Conservation (phyloP, 1,140 invertebrate genomes). For the Drosophila repletoides region DNA sequence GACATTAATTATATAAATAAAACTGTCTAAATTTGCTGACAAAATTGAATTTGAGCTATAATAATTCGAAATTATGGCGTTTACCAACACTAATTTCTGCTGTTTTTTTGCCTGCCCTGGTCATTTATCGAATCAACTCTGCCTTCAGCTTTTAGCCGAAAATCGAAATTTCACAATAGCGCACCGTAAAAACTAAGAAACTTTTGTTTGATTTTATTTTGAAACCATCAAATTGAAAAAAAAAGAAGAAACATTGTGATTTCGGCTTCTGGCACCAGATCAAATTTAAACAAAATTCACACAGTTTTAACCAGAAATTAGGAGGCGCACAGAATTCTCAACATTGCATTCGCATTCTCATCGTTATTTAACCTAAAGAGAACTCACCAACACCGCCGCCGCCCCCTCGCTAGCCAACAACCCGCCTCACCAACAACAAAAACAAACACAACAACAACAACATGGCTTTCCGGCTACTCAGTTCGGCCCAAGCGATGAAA, state of each 20-base stretch:
- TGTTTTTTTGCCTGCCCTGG: constrained; percentile 25
- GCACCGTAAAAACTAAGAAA: constrained; percentile 60
- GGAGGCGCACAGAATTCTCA: too few species aligned
- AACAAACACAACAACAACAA: too few species aligned
- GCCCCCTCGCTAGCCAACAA: constrained; percentile 7
- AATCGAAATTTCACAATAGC: constrained; percentile 69
- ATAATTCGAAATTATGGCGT: too few species aligned
- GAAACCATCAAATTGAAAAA: constrained; percentile 26
- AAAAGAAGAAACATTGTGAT: constrained; percentile 32
- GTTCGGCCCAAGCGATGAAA: constrained; percentile 65
- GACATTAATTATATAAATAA: too few species aligned
- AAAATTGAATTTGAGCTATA: too few species aligned
- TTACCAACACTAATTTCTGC: constrained; percentile 26
- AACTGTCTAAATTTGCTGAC: too few species aligned
- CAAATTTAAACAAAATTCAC: constrained; percentile 45
- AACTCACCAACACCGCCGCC: background rate
- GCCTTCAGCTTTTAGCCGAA: constrained; percentile 29
- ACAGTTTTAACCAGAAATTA: constrained; percentile 26
- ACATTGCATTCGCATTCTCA: constrained; percentile 38
- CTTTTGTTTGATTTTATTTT: constrained; percentile 25
- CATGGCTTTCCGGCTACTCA: constrained; percentile 74
- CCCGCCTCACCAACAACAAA: constrained; percentile 13
- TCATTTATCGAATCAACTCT: constrained; percentile 11
- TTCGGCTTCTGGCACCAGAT: constrained; percentile 15
- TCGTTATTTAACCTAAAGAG: constrained; percentile 72